Base-by-base conservation (phyloP, 2,113 vertebrate species). In the Prolemur simus region DNA sequence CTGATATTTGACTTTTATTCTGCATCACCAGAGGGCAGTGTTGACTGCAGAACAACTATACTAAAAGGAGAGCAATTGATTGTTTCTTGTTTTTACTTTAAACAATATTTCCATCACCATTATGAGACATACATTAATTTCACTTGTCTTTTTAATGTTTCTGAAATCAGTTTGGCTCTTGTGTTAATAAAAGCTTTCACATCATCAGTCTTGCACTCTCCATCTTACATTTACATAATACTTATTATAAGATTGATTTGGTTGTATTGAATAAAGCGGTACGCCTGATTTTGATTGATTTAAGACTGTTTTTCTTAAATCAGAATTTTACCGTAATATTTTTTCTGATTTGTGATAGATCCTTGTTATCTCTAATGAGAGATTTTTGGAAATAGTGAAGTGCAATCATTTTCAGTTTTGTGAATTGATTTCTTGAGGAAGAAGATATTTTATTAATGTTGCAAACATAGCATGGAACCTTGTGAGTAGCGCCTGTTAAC, bases 1-100 rank as follows among this genome's bases (percentile, higher is more conserved):
- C 37, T 93, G 58, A 21, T 66, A 39, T 63, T 74, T 87, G 27
- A 60, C 63, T 93, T 90, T 78, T 78, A 71, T 86, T 90, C n/a
- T 93, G 23, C 1, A 39, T 92, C 98, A 95, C 91, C 71, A 98
- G 98, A 93, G 96, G 97, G 97, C 97, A 97, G 89, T 83, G 49
- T 95, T 91, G 71, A 78, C 87, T 87, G 18, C 39, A 90, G 37
- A 87, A 52, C 66, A 89, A 20, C 89, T 77, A 71, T 3, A 80
- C 21, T 60, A 39, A 86, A 90, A 84, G 25, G 14, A 11, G 32
- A 60, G 27, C 42, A 47, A 29, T 63, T 49, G 18, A 18, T 10
- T 56, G 73, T 84, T 68, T 77, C 76, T 54, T 45, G 18, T 71
- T 77, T 89, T 96, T 37, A 56, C 63, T 83, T 97, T 64, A 66